Base-by-base conservation (phyloP, 1,140 invertebrate species). In the Leptestheria dahalacensis region DNA sequence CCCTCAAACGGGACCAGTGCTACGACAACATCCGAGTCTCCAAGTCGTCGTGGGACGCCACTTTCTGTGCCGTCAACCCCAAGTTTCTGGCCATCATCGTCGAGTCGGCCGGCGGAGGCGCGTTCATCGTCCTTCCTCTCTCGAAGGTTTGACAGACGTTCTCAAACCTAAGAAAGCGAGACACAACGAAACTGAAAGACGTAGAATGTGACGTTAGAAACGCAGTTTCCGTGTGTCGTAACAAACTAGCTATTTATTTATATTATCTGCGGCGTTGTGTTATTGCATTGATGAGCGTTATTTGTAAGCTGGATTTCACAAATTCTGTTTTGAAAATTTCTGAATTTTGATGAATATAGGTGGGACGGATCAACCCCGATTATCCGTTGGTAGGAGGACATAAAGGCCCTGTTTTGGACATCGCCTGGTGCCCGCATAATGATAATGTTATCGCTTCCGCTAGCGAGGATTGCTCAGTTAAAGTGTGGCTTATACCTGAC, bases 1-100 rank as follows among this genome's bases (percentile, higher is more conserved):
- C 90, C 56, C 74, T 95, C 62, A 99, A 98, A 76, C 81, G 91
- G 70, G 95, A 99, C 72, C 88, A 97, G 77, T 99, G 96, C 75
- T 99, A 97, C 76, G 95, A 98, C 75, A 96, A 97, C 74, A 92
- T 99, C 70, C 79, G 94, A 69, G 93, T 99, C 50, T 97, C 94
- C 20, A 97, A 97, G 73, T 94, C 88, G 70, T 94, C 91, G 48
- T 96, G 92, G 91, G 97, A 99, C 73, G 95, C 93, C 49, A 94
- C 91, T 59, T 98, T 97, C 73, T 98, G 94, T 79, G 88, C 90
- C 64, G 95, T 99, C 63, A 99, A 99, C 77, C 94, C 96, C 21
- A 99, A 99, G 75, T 99, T 97, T 75, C 76, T 99, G 65, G 97
- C 97, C 59, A 91, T 99, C 68, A 96, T 99, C 71, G 95, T 96